Percentiles rank a stretch among this genome's conserved stretches.
phyloP scores from a whole-genome alignment of 2,888 invertebrate species.

The Hymenopus coronatus region DNA sequence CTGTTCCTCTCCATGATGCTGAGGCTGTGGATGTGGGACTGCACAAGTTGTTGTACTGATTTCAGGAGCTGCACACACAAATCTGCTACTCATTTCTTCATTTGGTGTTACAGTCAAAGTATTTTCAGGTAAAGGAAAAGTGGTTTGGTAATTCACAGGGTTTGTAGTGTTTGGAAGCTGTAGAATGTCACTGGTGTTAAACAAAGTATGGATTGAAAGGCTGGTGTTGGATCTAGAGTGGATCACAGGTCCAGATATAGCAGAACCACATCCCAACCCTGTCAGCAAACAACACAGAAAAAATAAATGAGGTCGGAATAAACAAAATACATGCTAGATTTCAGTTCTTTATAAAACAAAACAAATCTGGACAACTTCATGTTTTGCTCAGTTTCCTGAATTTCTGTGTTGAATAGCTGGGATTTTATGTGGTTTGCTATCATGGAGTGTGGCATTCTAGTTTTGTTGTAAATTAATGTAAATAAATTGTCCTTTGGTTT shows the following conservation, averaged over 20 bases:
- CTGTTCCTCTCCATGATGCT: conserved; percentile 43
- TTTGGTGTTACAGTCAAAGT: conserved; percentile 37
- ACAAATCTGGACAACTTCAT: not conserved
- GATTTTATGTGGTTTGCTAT: not conserved
- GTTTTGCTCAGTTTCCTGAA: not conserved
- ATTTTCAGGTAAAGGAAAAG: not conserved
- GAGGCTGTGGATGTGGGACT: conserved; percentile 43
- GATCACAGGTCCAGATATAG: conserved; percentile 48
- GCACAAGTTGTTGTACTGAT: conserved; percentile 46
- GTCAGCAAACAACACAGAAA: conserved; percentile 32
- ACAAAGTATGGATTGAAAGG: conserved; percentile 46
- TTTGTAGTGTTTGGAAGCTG: not conserved
- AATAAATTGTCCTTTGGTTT: too few relatives aligned
- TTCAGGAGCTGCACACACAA: conserved; percentile 47
- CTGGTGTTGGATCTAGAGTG: conserved; percentile 47
- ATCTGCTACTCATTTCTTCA: conserved; percentile 35
- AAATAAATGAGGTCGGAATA: not conserved
- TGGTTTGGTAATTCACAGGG: not conserved
- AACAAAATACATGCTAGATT: not conserved
- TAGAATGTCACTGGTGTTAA: not conserved
- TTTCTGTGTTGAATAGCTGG: not conserved
- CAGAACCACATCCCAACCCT: conserved; percentile 48
- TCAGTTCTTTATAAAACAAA: not conserved
- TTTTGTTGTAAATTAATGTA: not conserved
- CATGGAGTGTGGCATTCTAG: not conserved